These are phyloP conservation scores for Microctenopoma lineatum DNA, from an alignment of 2,797 vertebrate genomes.

Conservation along the genomic window DNA sequence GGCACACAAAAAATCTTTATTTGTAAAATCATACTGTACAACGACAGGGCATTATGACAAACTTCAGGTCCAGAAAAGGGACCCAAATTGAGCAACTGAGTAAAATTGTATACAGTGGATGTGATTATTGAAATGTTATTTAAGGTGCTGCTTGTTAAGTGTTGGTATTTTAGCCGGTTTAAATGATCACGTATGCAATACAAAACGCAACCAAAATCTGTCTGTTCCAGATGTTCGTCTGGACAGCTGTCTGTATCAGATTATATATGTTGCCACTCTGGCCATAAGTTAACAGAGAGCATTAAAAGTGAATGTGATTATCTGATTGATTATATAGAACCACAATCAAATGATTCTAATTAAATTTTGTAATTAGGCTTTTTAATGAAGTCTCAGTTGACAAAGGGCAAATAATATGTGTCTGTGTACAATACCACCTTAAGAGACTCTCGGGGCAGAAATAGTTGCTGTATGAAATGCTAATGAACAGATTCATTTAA, in stretches of 20 bases:
- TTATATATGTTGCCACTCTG: slow-evolving; percentile 24
- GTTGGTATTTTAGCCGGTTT: not conserved
- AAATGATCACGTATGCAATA: not conserved
- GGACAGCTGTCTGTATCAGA: no score
- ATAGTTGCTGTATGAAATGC: slow-evolving; percentile 69
- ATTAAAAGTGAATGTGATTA: slow-evolving; percentile 59
- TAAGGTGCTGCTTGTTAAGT: not conserved
- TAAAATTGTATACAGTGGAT: no score
- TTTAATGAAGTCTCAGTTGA: slow-evolving; percentile 78
- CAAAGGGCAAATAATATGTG: slow-evolving; percentile 79
- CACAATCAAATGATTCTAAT: slow-evolving; percentile 77
- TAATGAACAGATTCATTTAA: slow-evolving; percentile 74
- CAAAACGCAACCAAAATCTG: not conserved
- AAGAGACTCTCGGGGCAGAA: slow-evolving; percentile 65
- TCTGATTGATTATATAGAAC: slow-evolving; percentile 70
- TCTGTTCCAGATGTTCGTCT: not conserved
- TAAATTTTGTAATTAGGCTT: slow-evolving; percentile 81
- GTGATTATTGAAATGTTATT: no score
- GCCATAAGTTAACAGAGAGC: slow-evolving; percentile 44
- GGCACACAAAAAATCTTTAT: not conserved
- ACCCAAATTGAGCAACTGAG: not conserved
- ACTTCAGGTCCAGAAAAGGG: not conserved
- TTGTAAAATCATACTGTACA: not conserved
- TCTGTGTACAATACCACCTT: slow-evolving; percentile 66
- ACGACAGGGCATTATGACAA: not conserved